These are phyloP conservation scores for Eira barbara DNA, from an alignment of 2,113 vertebrate species.

Conservation along the genomic window DNA sequence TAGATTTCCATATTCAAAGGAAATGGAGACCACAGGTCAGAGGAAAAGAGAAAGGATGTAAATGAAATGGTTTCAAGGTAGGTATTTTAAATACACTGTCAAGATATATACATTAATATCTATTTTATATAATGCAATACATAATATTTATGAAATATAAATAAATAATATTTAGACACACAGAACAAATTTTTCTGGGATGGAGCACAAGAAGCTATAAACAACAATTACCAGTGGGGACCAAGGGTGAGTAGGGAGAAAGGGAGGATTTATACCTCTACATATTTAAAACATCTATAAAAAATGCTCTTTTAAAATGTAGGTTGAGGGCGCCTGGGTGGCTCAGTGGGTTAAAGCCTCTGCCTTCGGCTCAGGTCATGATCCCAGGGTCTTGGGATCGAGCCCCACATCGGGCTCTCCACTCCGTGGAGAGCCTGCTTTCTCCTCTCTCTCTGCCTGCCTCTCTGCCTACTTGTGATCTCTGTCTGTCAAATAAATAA, in stretches of 20 bases:
- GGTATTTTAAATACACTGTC: neutral
- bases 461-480: no score
- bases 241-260: neutral
- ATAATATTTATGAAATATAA: neutral
- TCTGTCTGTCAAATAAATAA: no score
- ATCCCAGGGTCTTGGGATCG: no score
- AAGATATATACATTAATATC: neutral
- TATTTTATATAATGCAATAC: neutral
- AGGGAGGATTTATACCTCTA: neutral
- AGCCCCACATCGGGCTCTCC: no score
- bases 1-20: neutral
- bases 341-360: no score
- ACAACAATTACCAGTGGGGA: neutral
- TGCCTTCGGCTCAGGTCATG: no score
- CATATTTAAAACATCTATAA: conserved; percentile 8
- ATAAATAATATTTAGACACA: neutral
- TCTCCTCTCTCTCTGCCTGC: no score
- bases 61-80: conserved; percentile 15
- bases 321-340: no score
- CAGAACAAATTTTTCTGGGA: conserved; percentile 8
- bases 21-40: neutral
- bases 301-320: neutral
- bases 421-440: no score
- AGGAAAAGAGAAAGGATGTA: neutral
- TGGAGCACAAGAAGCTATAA: neutral